Evolutionary conservation across 2,797 vertebrate genomes (phyloP).

Genomic region (Gobionotothen gibberifrons): DNA sequence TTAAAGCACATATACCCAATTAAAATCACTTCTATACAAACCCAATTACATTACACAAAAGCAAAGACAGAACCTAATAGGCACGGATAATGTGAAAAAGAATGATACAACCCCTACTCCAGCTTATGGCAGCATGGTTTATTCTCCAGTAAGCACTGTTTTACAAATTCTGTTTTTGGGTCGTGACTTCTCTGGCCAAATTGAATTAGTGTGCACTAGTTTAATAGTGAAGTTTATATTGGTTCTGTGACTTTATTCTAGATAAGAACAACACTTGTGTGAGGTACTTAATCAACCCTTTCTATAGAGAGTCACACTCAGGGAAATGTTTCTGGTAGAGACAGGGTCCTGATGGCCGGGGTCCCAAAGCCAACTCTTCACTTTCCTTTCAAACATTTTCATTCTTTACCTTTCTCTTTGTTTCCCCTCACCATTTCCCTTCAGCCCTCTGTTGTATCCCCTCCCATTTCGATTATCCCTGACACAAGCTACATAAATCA

Average conservation of each 20-base stretch:
- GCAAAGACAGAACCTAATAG: too few relatives aligned
- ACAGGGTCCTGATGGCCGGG: slow-evolving; percentile 10
- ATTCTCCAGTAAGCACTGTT: too few relatives aligned
- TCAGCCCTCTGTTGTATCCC: slow-evolving; percentile 41
- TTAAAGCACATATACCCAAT: too few relatives aligned
- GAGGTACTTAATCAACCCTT: slow-evolving; percentile 28
- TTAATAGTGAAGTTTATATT: not conserved
- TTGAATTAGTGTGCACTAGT: too few relatives aligned
- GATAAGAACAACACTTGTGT: slow-evolving; percentile 6
- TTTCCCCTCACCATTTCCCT: slow-evolving; percentile 19
- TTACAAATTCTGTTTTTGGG: too few relatives aligned
- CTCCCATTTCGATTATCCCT: slow-evolving; percentile 72
- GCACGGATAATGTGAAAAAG: too few relatives aligned
- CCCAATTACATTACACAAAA: too few relatives aligned
- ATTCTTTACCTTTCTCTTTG: slow-evolving; percentile 10
- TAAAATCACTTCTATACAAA: too few relatives aligned
- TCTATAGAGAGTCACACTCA: slow-evolving; percentile 17
- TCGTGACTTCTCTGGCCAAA: too few relatives aligned
- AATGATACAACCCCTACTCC: too few relatives aligned
- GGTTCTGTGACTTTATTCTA: not conserved
- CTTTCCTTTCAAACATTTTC: slow-evolving; percentile 8
- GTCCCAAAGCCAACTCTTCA: slow-evolving; percentile 14
- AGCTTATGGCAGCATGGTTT: too few relatives aligned
- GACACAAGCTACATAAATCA: slow-evolving; percentile 69
- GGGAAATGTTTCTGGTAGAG: not conserved